These are phyloP conservation scores for Parnassius glacialis DNA, from an alignment of 2,888 invertebrate genomes.

Conservation along the genomic window DNA sequence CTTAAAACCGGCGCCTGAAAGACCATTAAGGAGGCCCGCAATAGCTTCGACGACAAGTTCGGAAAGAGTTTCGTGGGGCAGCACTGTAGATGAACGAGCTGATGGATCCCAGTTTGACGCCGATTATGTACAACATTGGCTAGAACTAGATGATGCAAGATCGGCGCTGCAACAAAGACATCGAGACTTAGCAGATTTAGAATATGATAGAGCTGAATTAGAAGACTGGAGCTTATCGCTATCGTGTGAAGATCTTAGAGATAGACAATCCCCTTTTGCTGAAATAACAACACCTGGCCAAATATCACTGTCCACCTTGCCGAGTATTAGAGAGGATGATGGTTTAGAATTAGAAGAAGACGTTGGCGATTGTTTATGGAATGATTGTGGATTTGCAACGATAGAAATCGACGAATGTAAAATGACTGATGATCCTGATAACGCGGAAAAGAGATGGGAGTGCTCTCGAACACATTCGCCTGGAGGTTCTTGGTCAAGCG, in stretches of 20 bases:
- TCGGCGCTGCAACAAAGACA: slow-evolving; percentile 85
- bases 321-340: slow-evolving; percentile 88
- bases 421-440: slow-evolving; percentile 67
- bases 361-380: slow-evolving; percentile 87
- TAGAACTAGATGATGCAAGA: slow-evolving; percentile 86
- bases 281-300: slow-evolving; percentile 82
- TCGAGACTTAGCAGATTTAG: slow-evolving; percentile 84
- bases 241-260: slow-evolving; percentile 85
- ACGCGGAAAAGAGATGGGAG: slow-evolving; percentile 84
- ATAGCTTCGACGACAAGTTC: slow-evolving; percentile 75
- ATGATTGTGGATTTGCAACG: slow-evolving; percentile 86
- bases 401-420: slow-evolving; percentile 85
- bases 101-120: slow-evolving; percentile 84
- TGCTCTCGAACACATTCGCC: slow-evolving; percentile 81
- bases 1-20: slow-evolving; percentile 79
- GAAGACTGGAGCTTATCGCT: slow-evolving; percentile 90
- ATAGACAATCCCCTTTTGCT: slow-evolving; percentile 74
- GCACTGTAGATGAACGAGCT: slow-evolving; percentile 79
- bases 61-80: slow-evolving; percentile 81
- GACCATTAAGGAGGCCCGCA: slow-evolving; percentile 81
- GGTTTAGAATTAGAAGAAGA: slow-evolving; percentile 87
- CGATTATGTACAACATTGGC: slow-evolving; percentile 88
- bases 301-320: slow-evolving; percentile 83
- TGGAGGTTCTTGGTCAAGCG: slow-evolving; percentile 82
- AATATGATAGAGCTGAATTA: slow-evolving; percentile 87